These are phyloP conservation scores for Crenuchus spilurus DNA, from an alignment of 2,797 vertebrate genomes.

Conservation along the genomic window DNA sequence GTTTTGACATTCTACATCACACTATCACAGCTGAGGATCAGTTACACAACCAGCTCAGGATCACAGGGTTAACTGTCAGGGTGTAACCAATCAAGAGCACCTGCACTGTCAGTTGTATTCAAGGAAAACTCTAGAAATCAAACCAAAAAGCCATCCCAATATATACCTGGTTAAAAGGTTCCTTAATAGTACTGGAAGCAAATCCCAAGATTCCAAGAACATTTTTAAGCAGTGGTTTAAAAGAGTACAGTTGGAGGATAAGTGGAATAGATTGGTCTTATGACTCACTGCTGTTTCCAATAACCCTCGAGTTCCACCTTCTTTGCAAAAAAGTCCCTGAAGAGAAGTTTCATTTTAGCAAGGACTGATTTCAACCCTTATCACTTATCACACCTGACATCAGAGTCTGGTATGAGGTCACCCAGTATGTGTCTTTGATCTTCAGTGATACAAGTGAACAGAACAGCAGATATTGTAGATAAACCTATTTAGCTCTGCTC, in stretches of 20 bases:
- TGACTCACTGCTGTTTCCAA: neutral
- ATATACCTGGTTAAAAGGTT: too few relatives aligned
- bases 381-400: constrained; percentile 28
- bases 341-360: constrained; percentile 10
- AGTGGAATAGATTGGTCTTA: neutral
- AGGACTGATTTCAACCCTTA: neutral
- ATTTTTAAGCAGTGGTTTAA: neutral
- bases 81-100: neutral
- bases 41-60: neutral
- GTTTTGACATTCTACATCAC: constrained; percentile 24
- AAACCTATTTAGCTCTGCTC: constrained; percentile 7
- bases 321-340: constrained; percentile 10
- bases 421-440: constrained; percentile 28
- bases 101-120: neutral
- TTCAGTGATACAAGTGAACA: constrained; percentile 1
- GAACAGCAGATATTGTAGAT: constrained; percentile 14
- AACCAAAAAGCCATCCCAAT: neutral
- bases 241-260: neutral
- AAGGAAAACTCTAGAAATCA: neutral
- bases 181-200: neutral
- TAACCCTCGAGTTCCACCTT: neutral
- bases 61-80: constrained; percentile 25
- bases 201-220: neutral
- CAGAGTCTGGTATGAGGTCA: constrained; percentile 22
- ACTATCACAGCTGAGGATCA: constrained; percentile 5